Base-by-base conservation (phyloP, 2,888 invertebrate genomes). In the Philonicus albiceps region DNA sequence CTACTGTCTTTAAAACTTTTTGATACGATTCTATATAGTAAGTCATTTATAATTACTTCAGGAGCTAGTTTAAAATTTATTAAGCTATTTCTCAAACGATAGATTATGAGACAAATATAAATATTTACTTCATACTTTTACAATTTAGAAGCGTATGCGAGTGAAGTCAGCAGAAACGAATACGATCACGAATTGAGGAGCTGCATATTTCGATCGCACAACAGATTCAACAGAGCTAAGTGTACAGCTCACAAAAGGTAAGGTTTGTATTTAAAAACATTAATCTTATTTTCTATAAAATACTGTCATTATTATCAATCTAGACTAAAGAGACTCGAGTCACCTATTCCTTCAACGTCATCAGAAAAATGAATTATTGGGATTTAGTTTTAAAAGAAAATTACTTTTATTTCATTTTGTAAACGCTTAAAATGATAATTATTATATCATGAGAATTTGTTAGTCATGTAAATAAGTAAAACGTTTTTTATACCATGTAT, bases 181-280 rank as follows among this genome's bases (percentile, higher is more conserved):
- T 74, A 74, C 6, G 74, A 74, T 34, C 31, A 74, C 22, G 74
- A 74, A 16, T 19, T 74, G 31, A 74, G 74, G 5, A 74, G 34
- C 27, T 74, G 74, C 34, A 74, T 74, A 74, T 74, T 74, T 16
- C 74, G 74, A 31, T 74, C 74, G 74, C 74, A 74, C 34, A 74
- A 74, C 19, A 31, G 74, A 31, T 74, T 34, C 34, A 74, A 74
- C n/a, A 74, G 74, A 31, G 74, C 74, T 34, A 74, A 74, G 19
- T 74, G 74, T 34, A 74, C 74, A 34, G 74, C 74, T 1, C 34
- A 31, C 34, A 74, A 74, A 34, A 74, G 34, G 74, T 74, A 34
- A 34, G 27, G 6, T 73, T 73, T 2, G 8, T 30, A 30, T 49
- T 6, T n/a, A 2, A 16, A 16, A n/a, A n/a, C 6, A 6, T 19